Conservation (phyloP, 2,797 vertebrate species). For the Neosilurus hyrtlii region DNA sequence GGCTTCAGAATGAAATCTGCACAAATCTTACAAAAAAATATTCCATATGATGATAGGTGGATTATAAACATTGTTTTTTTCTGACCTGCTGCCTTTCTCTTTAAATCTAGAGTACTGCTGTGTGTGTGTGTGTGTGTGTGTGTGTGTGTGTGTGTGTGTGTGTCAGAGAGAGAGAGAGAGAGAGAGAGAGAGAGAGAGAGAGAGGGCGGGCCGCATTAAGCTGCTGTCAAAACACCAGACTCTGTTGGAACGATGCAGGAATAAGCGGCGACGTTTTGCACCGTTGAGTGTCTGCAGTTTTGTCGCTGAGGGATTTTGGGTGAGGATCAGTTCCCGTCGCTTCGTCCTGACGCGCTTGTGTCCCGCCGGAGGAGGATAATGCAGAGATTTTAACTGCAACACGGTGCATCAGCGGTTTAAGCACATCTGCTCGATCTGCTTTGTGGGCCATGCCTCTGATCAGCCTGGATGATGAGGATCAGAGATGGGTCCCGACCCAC, state of each 20-base stretch:
- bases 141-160: conserved; percentile 4
- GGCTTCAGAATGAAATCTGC: too few relatives aligned
- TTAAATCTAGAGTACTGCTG: conserved; percentile 6
- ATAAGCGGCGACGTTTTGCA: neutral
- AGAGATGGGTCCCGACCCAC: conserved; percentile 90
- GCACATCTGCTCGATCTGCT: neutral
- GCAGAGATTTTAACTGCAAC: conserved; percentile 15
- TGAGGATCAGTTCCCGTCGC: neutral
- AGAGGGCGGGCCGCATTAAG: conserved; percentile 61
- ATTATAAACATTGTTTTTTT: too few relatives aligned
- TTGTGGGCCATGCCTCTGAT: conserved; percentile 77
- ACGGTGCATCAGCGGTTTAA: neutral
- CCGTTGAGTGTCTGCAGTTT: neutral
- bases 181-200: neutral
- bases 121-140: conserved; percentile 3
- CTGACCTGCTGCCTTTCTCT: neutral
- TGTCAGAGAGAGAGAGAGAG: neutral
- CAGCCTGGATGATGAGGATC: conserved; percentile 79
- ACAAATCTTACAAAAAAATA: too few relatives aligned
- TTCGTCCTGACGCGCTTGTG: neutral
- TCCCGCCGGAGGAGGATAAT: conserved; percentile 1
- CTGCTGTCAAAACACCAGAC: conserved; percentile 57
- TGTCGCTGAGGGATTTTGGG: neutral
- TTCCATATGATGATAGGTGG: too few relatives aligned
- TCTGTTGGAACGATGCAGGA: conserved; percentile 52